Conservation (phyloP, 1,140 invertebrate species). For the Anastatus disparis region DNA sequence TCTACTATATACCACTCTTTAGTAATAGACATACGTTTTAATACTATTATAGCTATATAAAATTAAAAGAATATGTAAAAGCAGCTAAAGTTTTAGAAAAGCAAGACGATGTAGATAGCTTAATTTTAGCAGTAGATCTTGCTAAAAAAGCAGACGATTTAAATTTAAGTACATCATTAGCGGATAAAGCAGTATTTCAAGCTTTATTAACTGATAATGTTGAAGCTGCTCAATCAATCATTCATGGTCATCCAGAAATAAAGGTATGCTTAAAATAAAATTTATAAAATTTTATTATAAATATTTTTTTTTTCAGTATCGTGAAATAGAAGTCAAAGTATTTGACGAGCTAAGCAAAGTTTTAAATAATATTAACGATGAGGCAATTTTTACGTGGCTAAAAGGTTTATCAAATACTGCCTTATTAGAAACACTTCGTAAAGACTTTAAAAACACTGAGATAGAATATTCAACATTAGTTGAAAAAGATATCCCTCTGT, state of each 20-base stretch:
- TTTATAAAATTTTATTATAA: background rate
- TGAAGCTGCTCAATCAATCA: slow-evolving; percentile 44
- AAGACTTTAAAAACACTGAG: slow-evolving; percentile 35
- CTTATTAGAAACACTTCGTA: slow-evolving; percentile 47
- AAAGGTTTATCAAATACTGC: slow-evolving; percentile 35
- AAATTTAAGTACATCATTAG: slow-evolving; percentile 46
- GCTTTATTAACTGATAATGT: slow-evolving; percentile 46
- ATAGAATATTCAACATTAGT: slow-evolving; percentile 45
- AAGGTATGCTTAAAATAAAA: slow-evolving; percentile 41
- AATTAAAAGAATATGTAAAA: slow-evolving; percentile 51
- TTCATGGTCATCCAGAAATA: slow-evolving; percentile 48
- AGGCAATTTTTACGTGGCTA: slow-evolving; percentile 47
- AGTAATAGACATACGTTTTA: background rate
- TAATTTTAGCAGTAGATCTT: slow-evolving; percentile 55
- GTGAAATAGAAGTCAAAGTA: slow-evolving; percentile 49
- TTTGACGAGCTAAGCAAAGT: slow-evolving; percentile 44
- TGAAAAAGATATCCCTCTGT: slow-evolving; percentile 35
- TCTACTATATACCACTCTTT: background rate
- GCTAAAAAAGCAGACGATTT: slow-evolving; percentile 50
- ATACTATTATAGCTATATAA: slow-evolving; percentile 43
- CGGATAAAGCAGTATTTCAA: slow-evolving; percentile 54
- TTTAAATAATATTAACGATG: slow-evolving; percentile 30
- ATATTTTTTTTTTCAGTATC: slow-evolving; percentile 40
- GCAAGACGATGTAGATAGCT: slow-evolving; percentile 47
- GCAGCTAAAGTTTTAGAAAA: slow-evolving; percentile 54